A percentile compares a stretch with the other conserved stretches of the same genome.
phyloP scores from a whole-genome alignment of 2,113 vertebrate species.

The Chiloscyllium plagiosum region DNA sequence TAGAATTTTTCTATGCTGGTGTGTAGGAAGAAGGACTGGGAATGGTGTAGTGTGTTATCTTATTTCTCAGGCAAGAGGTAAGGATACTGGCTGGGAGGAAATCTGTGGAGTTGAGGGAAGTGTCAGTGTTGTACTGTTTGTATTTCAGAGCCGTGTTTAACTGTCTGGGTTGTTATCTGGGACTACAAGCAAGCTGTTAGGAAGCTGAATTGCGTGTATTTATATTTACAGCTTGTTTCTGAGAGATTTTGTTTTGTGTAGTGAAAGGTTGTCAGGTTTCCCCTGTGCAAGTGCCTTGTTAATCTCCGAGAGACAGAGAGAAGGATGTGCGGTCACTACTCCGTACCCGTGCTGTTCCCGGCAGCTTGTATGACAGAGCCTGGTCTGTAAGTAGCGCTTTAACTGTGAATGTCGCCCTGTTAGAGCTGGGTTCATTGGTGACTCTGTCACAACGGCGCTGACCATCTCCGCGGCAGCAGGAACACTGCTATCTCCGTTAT shows the following conservation, averaged over 20 bases:
- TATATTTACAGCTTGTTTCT: not conserved
- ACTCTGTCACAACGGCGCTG: not conserved
- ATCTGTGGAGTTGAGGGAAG: not conserved
- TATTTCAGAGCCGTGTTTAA: not conserved
- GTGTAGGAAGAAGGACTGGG: not conserved
- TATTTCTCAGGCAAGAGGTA: not conserved
- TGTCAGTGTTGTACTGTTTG: not conserved
- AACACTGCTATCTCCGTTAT: not conserved
- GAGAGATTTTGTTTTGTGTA: not conserved
- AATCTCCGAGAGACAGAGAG: not conserved
- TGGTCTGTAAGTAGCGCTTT: not conserved
- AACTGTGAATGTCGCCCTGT: not conserved
- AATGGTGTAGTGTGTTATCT: not conserved
- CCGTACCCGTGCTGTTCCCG: not conserved
- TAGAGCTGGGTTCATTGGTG: not conserved
- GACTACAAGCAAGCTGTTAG: not conserved
- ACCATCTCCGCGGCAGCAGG: not conserved
- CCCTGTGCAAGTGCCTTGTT: too few relatives aligned
- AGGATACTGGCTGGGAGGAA: not conserved
- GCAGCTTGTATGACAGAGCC: not conserved
- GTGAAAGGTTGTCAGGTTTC: not conserved
- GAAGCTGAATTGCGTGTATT: not conserved
- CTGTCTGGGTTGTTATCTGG: not conserved
- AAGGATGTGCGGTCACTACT: not conserved
- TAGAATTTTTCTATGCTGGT: conserved; percentile 43